Base-by-base conservation (phyloP, 1,140 invertebrate genomes). In the Drosophila nannoptera region DNA sequence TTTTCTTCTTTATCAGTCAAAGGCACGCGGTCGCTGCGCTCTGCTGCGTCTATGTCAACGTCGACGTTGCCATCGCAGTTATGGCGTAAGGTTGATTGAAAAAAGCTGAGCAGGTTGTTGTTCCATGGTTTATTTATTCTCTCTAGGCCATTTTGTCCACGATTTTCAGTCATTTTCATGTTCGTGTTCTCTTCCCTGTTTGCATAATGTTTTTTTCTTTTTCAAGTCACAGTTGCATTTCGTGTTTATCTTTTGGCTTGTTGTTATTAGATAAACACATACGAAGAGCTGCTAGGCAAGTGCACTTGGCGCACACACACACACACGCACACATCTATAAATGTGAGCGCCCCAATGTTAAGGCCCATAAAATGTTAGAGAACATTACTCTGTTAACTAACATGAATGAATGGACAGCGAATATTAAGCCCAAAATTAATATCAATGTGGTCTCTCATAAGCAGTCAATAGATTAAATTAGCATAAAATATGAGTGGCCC, bases 1-100 rank as follows among this genome's bases (percentile, higher is more conserved):
- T 75, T 77, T 81, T 74, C 69, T 58, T 56, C 61, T 78, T 82
- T 83, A 82, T 82, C 78, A 83, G 75, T 72, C 48, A 55, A 56
- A 64, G 12, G 49, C 14, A 22, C 32, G 38, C 64, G 38, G 69
- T 50, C 66, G 74, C 69, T 78, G 70, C 75, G 75, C 75, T 78
- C 77, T 68, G 72, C 49, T 83, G 72, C 60, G 49, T 58, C 67
- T 63, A 62, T 65, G 74, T 52, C 49, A 45, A 16, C 56, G 48
- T 49, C 32, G 55, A 40, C 14, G 53, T 55, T 16, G 43, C 16
- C 54, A 52, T 22, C 22, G 22, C 22, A 22, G 22, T 22, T 22
- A 22, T 22, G 7, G 8, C 36, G 36, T 16, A 14, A 7, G 62
- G 48, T 75, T 75, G 74, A 78, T 75, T 69, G 78, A 56, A 63